Evolutionary conservation across 2,797 vertebrate species (phyloP).

Genomic region (Leuciscus waleckii): DNA sequence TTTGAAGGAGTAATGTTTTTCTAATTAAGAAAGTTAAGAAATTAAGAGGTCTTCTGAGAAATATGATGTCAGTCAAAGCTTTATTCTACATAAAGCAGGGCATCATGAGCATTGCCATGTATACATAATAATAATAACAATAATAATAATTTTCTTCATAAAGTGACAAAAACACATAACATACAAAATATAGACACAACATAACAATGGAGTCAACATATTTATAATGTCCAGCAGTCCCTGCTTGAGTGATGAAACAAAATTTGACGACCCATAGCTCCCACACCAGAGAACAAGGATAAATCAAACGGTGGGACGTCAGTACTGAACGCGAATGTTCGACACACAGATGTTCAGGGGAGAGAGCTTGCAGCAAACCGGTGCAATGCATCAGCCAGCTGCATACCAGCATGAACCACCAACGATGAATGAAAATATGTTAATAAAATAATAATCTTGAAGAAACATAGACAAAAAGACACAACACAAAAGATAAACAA

Average conservation of each 20-base stretch:
- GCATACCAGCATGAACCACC: conserved; percentile 6
- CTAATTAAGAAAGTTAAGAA: neutral
- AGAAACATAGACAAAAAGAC: neutral
- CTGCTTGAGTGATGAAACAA: neutral
- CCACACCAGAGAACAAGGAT: conserved; percentile 22
- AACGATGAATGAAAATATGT: conserved; percentile 1
- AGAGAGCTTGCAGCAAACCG: conserved; percentile 6
- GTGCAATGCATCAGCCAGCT: conserved; percentile 23
- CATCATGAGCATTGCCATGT: neutral
- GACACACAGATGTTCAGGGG: conserved; percentile 56
- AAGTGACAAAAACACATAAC: neutral
- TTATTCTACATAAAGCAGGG: neutral
- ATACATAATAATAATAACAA: neutral
- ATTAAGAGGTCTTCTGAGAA: neutral
- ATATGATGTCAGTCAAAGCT: neutral
- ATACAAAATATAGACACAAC: neutral
- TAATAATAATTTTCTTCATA: neutral
- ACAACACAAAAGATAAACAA: conserved; percentile 25
- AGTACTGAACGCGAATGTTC: conserved; percentile 38
- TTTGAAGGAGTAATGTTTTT: neutral
- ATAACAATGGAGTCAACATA: neutral
- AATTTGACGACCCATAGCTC: neutral
- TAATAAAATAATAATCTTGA: conserved; percentile 4
- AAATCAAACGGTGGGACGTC: conserved; percentile 57
- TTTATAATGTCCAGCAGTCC: neutral